Evolutionary conservation across 2,797 vertebrate genomes (phyloP), one percentile per base, ranked within the genome.

Genomic region (Coreius guichenoti): DNA sequence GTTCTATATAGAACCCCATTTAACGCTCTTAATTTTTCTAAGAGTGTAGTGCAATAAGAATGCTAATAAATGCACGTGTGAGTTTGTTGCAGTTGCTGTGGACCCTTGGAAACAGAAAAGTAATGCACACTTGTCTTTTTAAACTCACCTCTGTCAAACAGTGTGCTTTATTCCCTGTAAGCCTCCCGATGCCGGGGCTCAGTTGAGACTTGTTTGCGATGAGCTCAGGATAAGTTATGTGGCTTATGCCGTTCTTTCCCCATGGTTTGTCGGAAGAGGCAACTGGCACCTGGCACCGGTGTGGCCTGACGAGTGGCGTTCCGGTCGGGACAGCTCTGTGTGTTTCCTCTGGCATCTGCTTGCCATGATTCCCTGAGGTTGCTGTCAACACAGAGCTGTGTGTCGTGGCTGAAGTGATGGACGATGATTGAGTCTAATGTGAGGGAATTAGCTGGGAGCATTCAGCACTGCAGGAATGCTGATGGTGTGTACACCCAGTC

Each of bases 381-480:
- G 43, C 77, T 86, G 88, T 82, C 88, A 86, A 72, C 81, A 19
- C 49, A 19, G 83, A 54, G 82, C 61, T 56, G 85, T 61, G 19
- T 39, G 73, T 29, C 69, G 6, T 76, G n/a, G 84, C 85, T 84
- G 61, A 61, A 81, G 86, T 69, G 87, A 89, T 70, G 84, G 79
- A 86, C 26, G 90, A 86, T 88, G 83, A 89, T 84, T 86, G 89
- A 90, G 80, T 49, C 86, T 81, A 86, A 88, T 87, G 82, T 63
- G 36, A 84, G 61, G 68, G 87, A 78, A 88, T 89, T 88, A 86
- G 65, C 67, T 49, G 33, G 36, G 76, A 86, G 54, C 85, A 56
- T 76, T 81, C 70, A 49, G 21, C 33, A 36, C 76, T 43, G 78
- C 81, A 23, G 68, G 67, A 65, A 31, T 33, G 68, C 47, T 81